Conservation (phyloP, 2,113 vertebrate genomes). For the Dasyprocta punctata region DNA sequence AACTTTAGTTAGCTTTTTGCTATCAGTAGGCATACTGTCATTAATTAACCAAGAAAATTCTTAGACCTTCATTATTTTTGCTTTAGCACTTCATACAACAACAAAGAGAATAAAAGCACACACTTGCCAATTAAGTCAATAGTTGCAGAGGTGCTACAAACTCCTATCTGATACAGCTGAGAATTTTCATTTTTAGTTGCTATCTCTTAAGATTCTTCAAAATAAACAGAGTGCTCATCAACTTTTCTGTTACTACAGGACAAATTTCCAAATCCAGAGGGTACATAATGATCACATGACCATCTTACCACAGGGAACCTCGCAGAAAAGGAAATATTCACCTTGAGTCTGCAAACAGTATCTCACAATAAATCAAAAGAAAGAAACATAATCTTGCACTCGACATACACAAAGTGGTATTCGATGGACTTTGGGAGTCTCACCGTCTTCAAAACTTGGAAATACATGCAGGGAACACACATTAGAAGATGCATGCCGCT, state of each 20-base stretch:
- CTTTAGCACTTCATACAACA: background rate
- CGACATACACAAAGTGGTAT: background rate
- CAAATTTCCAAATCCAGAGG: background rate
- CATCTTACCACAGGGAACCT: background rate
- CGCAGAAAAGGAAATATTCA: background rate
- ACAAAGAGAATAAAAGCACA: background rate
- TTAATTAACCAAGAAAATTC: background rate
- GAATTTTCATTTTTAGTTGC: background rate
- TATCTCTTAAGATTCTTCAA: constrained; percentile 26
- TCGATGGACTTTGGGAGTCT: background rate
- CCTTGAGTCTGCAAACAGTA: background rate
- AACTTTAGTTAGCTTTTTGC: background rate
- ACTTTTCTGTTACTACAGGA: constrained; percentile 54
- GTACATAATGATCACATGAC: too few species aligned
- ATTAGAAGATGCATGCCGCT: background rate
- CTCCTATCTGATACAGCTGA: background rate
- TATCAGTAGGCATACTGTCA: background rate
- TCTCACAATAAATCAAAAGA: background rate
- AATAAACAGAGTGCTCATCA: constrained; percentile 42
- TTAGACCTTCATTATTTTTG: background rate
- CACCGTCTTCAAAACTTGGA: background rate
- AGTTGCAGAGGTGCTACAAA: background rate
- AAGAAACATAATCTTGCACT: background rate
- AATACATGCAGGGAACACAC: too few species aligned
- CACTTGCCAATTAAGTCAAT: constrained; percentile 11